These are phyloP conservation scores for Psittacula cyanocephala DNA, from an alignment of 2,113 vertebrate genomes.

Conservation along the genomic window DNA sequence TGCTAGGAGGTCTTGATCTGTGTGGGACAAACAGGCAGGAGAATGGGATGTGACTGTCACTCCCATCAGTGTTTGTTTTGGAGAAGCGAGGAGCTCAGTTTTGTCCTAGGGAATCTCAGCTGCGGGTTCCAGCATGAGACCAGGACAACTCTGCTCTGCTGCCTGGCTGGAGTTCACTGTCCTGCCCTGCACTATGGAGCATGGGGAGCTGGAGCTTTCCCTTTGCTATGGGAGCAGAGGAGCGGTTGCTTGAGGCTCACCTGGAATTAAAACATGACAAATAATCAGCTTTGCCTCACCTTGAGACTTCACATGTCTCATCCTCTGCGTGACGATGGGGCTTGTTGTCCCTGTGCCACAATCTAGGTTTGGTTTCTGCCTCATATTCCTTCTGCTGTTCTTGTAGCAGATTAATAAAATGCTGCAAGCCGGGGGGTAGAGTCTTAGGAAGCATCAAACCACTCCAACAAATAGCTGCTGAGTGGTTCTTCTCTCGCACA, in stretches of 20 bases:
- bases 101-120: neutral
- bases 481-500: neutral
- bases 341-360: neutral
- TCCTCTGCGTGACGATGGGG: neutral
- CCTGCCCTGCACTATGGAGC: fast-evolving
- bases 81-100: neutral
- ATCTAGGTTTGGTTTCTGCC: neutral
- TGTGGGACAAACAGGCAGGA: neutral
- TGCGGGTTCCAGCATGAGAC: neutral
- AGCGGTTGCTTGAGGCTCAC: neutral
- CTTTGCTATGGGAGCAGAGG: neutral
- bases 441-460: neutral
- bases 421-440: neutral
- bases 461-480: neutral
- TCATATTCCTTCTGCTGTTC: neutral
- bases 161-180: neutral
- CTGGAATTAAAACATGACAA: neutral
- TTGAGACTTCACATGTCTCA: neutral
- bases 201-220: neutral
- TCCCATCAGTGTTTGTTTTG: neutral
- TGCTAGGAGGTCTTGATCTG: neutral
- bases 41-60: neutral
- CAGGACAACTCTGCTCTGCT: neutral
- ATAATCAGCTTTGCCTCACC: neutral
- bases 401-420: neutral